Evolutionary conservation across 1,140 invertebrate genomes (phyloP).

Genomic region (Himalopsyche phryganea): DNA sequence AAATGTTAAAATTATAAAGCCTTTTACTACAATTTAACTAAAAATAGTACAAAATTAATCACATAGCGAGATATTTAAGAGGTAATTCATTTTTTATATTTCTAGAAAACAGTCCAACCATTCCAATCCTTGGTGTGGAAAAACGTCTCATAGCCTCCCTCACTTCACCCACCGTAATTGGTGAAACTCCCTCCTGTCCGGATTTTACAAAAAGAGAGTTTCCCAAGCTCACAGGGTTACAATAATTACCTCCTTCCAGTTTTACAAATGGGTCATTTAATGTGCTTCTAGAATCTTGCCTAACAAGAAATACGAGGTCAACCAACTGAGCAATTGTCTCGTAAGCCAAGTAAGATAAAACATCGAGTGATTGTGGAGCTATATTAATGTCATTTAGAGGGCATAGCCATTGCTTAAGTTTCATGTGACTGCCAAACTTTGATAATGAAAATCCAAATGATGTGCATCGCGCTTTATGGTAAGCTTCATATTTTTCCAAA

Average conservation of each 20-base stretch:
- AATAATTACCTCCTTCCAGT: conserved; percentile 41
- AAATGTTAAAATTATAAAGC: too few relatives aligned
- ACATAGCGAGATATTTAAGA: conserved; percentile 27
- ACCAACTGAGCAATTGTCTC: conserved; percentile 67
- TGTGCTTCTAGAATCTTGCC: conserved; percentile 55
- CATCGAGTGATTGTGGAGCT: conserved; percentile 50
- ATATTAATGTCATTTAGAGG: conserved; percentile 49
- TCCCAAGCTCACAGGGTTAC: conserved; percentile 43
- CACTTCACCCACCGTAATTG: conserved; percentile 27
- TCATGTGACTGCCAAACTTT: conserved; percentile 40
- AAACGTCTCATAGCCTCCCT: conserved; percentile 33
- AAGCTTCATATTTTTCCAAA: conserved; percentile 45
- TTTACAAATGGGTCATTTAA: conserved; percentile 52
- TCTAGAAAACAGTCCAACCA: conserved; percentile 24
- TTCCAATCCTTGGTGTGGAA: conserved; percentile 26
- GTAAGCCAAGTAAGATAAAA: conserved; percentile 63
- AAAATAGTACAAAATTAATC: too few relatives aligned
- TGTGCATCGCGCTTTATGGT: conserved; percentile 50
- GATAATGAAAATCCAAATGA: conserved; percentile 41
- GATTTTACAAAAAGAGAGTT: conserved; percentile 18
- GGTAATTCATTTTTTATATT: conserved; percentile 29
- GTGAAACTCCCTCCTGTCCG: conserved; percentile 23
- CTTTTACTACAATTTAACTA: too few relatives aligned
- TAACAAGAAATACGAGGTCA: conserved; percentile 61
- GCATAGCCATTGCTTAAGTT: conserved; percentile 57